Evolutionary conservation across 2,888 invertebrate genomes (phyloP), one percentile per base, ranked within the genome.

Genomic region (Monochamus alternatus): DNA sequence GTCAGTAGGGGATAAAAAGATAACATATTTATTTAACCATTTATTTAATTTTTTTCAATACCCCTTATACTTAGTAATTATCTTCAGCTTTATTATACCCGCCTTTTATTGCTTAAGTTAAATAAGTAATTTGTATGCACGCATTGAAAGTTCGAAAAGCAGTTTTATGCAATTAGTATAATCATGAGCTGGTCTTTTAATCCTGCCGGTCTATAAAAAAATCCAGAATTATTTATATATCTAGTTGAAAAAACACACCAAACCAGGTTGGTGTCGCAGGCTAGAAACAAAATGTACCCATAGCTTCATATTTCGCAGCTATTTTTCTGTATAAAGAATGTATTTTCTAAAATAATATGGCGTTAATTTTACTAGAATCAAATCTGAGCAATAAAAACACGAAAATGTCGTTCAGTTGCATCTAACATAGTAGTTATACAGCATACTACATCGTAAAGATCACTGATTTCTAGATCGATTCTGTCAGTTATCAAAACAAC

Each of bases 1-100:
- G 81, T 79, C 80, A 81, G 80, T 80, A 77, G 83, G 75, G 79
- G 78, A 82, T 83, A 82, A 81, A 82, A 79, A 80, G 80, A 81
- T 80, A 79, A 82, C 80, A 80, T 80, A 80, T 80, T 81, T 81
- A 69, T 82, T 80, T 80, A 77, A 77, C 73, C 72, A 71, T 73
- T 79, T 73, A 60, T 60, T 69, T 69, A 47, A 69, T 60, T 30
- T 58, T 38, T 43, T 32, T 68, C 64, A 47, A 55, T 68, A 38
- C 38, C 10, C 58, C 52, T 52, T 43, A 67, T 58, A 68, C 68
- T 68, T 68, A 68, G 68, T 68, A 1, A 58, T 55, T 68, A 68
- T 68, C 68, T 68, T 58, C 43, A 44, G 32, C 14, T 32, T 68
- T n/a, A 8, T 59, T 59, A 68, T 68, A 43, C 58, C 43, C 43